Percentiles rank a stretch among this genome's conserved stretches.
phyloP scores from a whole-genome alignment of 2,113 vertebrate genomes.

The Capra hircus region DNA sequence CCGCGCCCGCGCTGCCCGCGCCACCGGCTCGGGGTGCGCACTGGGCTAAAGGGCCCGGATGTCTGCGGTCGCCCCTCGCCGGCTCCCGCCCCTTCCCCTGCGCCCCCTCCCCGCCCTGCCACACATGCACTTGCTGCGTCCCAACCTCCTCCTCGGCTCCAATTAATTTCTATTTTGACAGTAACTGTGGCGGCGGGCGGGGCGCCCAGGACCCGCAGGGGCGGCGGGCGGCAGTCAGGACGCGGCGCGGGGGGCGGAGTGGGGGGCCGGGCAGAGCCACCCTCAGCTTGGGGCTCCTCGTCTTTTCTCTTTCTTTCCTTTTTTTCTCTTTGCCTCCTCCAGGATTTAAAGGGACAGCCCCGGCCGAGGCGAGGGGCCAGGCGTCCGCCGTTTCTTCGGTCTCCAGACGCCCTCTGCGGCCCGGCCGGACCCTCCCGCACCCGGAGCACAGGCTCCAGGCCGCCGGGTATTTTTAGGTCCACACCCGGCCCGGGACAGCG shows the following conservation, averaged over 20 bases:
- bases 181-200: constrained; percentile 45
- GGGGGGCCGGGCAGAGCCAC: constrained; percentile 24
- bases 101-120: background rate
- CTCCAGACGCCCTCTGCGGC: constrained; percentile 77
- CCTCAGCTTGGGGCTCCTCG: constrained; percentile 7
- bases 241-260: background rate
- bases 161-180: constrained; percentile 51
- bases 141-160: constrained; percentile 1
- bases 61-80: constrained; percentile 57
- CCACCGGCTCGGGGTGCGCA: constrained; percentile 52
- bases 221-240: background rate
- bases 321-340: constrained; percentile 64
- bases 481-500: background rate
- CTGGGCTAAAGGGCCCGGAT: constrained; percentile 75
- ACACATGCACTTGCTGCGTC: constrained; percentile 59
- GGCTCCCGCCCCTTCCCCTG: constrained; percentile 11
- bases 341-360: constrained; percentile 68
- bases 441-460: background rate
- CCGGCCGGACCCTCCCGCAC: constrained; percentile 38
- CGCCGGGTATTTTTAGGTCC: constrained; percentile 45
- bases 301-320: constrained; percentile 61
- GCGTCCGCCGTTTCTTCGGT: constrained; percentile 56
- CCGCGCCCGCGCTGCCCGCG: constrained; percentile 15
- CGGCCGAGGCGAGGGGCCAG: constrained; percentile 17
- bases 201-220: background rate